Percentiles rank a stretch among this genome's conserved stretches.
These are phyloP conservation scores for Mactra quadrangularis DNA, from an alignment of 1,140 invertebrate species.

Conservation along the genomic window DNA sequence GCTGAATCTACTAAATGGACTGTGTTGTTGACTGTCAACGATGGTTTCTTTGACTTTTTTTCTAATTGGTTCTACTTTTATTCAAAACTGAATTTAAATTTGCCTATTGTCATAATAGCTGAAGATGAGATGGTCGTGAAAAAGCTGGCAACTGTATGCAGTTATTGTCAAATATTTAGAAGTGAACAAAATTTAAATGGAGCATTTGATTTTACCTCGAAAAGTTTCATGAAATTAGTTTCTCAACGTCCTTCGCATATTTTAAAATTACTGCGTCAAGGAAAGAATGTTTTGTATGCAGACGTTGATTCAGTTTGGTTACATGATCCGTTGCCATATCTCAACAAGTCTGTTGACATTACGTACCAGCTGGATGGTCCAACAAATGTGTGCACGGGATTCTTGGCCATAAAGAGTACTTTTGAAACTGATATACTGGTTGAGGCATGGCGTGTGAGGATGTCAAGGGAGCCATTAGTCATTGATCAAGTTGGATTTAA, in stretches of 20 bases:
- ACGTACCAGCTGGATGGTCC: not conserved
- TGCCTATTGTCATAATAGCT: not conserved
- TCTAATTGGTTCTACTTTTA: constrained; percentile 2
- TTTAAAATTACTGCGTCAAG: not conserved
- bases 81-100: not conserved
- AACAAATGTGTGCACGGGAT: constrained; percentile 1
- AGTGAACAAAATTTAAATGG: no score
- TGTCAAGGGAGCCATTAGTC: no score
- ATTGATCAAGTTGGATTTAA: not conserved
- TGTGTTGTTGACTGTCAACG: constrained; percentile 4
- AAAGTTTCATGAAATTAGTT: not conserved
- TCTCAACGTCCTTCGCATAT: not conserved
- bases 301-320: constrained; percentile 16
- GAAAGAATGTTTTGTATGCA: no score
- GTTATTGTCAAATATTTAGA: no score
- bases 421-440: not conserved
- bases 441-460: not conserved
- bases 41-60: constrained; percentile 19
- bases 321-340: constrained; percentile 4
- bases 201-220: not conserved
- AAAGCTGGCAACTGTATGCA: no score
- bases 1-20: no score
- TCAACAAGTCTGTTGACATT: no score
- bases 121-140: no score
- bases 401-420: constrained; percentile 3